Conservation (phyloP, 2,888 invertebrate genomes). For the Polietes domitor region DNA sequence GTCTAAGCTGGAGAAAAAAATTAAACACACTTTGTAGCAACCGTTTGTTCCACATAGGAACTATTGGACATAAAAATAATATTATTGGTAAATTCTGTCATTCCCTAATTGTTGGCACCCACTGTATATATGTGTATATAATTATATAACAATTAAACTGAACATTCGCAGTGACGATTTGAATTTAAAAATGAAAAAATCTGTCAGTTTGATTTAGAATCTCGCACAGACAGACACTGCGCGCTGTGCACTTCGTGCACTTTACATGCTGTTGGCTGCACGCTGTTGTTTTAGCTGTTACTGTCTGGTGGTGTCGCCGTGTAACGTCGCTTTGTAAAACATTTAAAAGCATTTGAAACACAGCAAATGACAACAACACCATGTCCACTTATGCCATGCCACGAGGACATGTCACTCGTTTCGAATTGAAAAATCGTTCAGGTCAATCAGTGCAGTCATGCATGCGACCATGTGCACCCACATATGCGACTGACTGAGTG, state of each 20-base stretch:
- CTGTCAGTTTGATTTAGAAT: background rate
- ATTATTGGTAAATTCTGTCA: too few species aligned
- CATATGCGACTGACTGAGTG: background rate
- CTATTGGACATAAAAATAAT: too few species aligned
- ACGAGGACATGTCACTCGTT: background rate
- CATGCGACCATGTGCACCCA: slow-evolving; percentile 11
- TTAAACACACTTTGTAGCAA: too few species aligned
- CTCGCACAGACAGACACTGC: background rate
- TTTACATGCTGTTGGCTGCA: background rate
- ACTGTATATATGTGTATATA: too few species aligned
- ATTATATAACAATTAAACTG: too few species aligned
- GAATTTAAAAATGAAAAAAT: too few species aligned
- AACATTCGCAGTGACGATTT: too few species aligned
- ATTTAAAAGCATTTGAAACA: slow-evolving; percentile 14
- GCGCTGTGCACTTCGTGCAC: background rate
- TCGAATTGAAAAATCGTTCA: slow-evolving; percentile 45
- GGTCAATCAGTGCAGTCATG: slow-evolving; percentile 65
- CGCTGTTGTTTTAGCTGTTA: background rate
- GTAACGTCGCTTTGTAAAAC: background rate
- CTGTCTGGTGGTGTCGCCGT: background rate
- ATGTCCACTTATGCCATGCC: background rate
- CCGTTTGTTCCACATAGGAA: too few species aligned
- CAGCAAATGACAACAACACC: background rate
- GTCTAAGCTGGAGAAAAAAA: too few species aligned
- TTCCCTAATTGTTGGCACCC: too few species aligned